A percentile compares a stretch with the other conserved stretches of the same genome.
Evolutionary conservation across 2,113 vertebrate species (phyloP).

Genomic region (Chaenogobius annularis): DNA sequence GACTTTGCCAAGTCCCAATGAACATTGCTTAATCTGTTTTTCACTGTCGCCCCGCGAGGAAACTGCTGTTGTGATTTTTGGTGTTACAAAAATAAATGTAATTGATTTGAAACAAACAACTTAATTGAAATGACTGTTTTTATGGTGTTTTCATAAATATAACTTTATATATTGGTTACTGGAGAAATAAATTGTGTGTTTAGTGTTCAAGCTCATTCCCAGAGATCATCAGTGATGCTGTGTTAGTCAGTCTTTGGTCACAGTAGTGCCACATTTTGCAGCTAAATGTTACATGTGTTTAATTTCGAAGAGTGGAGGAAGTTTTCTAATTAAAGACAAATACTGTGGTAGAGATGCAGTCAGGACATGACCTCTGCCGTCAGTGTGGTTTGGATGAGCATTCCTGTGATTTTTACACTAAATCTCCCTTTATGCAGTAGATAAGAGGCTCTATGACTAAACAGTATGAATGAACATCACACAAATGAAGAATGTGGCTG

Average conservation of each 20-base stretch:
- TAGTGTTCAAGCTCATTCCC: not conserved
- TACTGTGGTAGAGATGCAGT: not conserved
- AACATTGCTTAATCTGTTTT: too few species aligned
- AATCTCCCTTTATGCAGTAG: not conserved
- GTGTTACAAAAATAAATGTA: too few species aligned
- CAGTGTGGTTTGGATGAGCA: not conserved
- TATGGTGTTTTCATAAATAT: too few species aligned
- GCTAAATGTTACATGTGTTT: slow-evolving; percentile 14
- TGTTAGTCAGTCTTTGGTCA: slow-evolving; percentile 9
- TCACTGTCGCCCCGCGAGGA: too few species aligned
- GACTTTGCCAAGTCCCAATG: too few species aligned
- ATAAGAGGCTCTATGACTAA: not conserved
- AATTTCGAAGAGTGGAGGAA: not conserved
- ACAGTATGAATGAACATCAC: not conserved
- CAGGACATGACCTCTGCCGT: not conserved
- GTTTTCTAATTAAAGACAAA: slow-evolving; percentile 4
- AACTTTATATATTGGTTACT: not conserved
- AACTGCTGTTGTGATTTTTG: too few species aligned
- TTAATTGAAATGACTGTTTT: too few species aligned
- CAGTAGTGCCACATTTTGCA: slow-evolving; percentile 60
- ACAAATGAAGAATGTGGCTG: not conserved
- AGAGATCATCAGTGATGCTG: not conserved
- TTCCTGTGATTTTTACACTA: not conserved
- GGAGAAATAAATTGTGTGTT: not conserved
- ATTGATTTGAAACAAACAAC: too few species aligned